phyloP scores from a whole-genome alignment of 2,797 vertebrate species.

The Tachyglossus aculeatus region DNA sequence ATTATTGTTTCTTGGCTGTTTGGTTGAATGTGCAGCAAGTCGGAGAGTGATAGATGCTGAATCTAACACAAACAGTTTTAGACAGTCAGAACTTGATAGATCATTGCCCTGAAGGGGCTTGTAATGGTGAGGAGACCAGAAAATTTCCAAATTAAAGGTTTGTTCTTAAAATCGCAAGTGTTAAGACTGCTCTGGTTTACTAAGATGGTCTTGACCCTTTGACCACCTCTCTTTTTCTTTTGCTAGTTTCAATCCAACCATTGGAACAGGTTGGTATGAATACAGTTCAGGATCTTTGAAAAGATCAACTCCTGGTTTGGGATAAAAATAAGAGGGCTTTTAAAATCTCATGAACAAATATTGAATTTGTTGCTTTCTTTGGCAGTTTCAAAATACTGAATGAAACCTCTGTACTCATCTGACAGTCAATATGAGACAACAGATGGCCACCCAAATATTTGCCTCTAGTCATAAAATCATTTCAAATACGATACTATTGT shows the following conservation, averaged over 20 bases:
- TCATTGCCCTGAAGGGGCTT: constrained; percentile 91
- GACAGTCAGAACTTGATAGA: constrained; percentile 95
- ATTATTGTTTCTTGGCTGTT: constrained; percentile 87
- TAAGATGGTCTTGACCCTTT: constrained; percentile 52
- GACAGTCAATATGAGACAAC: constrained; percentile 69
- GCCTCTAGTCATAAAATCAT: constrained; percentile 74
- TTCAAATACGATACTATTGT: constrained; percentile 73
- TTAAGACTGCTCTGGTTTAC: constrained; percentile 54
- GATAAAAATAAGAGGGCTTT: constrained; percentile 31
- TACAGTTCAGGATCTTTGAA: constrained; percentile 31
- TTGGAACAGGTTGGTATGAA: constrained; percentile 7
- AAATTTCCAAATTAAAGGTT: constrained; percentile 84
- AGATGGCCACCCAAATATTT: constrained; percentile 66
- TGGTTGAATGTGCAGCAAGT: constrained; percentile 85
- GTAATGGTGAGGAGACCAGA: constrained; percentile 73
- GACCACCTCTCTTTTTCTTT: constrained; percentile 31
- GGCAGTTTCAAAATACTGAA: constrained; percentile 62
- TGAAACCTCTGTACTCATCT: constrained; percentile 65
- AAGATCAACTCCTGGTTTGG: constrained; percentile 46
- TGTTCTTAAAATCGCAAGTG: constrained; percentile 78
- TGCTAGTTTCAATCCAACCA: constrained; percentile 23
- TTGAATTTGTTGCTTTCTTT: constrained; percentile 55
- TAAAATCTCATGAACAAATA: constrained; percentile 63
- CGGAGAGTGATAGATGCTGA: constrained; percentile 92
- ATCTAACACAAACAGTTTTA: constrained; percentile 94